Conservation (phyloP, 2,797 vertebrate species). For the Vespertilio murinus region DNA sequence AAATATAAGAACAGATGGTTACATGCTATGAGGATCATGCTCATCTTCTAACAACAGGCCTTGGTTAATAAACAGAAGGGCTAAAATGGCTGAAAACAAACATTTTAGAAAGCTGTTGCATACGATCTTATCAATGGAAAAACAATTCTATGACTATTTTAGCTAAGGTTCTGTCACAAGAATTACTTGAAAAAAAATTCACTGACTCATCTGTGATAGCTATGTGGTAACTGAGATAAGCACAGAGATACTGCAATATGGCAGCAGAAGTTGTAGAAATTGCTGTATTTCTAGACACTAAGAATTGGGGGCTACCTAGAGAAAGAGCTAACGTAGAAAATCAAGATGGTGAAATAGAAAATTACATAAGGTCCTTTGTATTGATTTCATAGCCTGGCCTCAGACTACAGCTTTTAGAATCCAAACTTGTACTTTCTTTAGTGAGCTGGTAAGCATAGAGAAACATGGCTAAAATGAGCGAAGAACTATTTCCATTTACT, state of each 20-base stretch:
- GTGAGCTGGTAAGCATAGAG: background rate
- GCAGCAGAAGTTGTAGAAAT: background rate
- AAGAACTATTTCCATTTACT: background rate
- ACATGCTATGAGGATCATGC: background rate
- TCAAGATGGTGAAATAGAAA: background rate
- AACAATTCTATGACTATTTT: background rate
- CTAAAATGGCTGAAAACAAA: background rate
- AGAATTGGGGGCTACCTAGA: background rate
- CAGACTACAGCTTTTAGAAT: background rate
- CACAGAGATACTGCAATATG: background rate
- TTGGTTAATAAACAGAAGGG: background rate
- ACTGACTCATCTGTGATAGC: background rate
- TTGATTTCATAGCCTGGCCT: background rate
- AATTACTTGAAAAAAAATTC: background rate
- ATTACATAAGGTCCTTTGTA: background rate
- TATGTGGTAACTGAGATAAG: background rate
- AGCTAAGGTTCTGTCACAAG: background rate
- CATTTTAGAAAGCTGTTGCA: background rate
- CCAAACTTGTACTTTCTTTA: background rate
- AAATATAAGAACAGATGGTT: background rate
- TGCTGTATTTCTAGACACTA: background rate
- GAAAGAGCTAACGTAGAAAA: background rate
- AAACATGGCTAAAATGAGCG: background rate
- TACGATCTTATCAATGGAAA: background rate
- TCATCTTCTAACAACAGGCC: background rate